Base-by-base conservation (phyloP, 2,113 vertebrate genomes). In the Ahaetulla prasina region DNA sequence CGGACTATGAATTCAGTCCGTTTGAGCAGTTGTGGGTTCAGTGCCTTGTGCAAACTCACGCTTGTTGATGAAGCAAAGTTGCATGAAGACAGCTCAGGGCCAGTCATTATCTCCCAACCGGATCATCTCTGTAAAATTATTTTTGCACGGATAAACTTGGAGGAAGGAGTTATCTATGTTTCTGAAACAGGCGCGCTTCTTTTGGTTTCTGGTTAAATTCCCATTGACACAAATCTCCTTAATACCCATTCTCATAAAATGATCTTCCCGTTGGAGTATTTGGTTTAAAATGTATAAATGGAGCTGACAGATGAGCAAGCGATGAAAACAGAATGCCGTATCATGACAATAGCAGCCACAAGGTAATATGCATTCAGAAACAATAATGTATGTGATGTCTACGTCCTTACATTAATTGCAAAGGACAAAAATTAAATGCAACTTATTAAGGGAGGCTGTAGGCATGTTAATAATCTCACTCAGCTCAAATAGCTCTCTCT, bases 391-490 rank as follows among this genome's bases (percentile, higher is more conserved):
- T 18, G 25, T 23, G 92, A 94, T 84, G 49, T 80, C 93, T 93
- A 90, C 91, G 92, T 95, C 95, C 95, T 91, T 94, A 95, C 96
- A 94, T 89, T 94, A 96, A 94, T 94, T 92, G 88, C 74, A 94
- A 91, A 90, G 95, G 95, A 96, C 96, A 95, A 96, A 96, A 96
- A 97, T 96, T 95, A 96, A 95, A 95, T 93, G 91, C 93, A 90
- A 95, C 93, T 96, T 96, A 96, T 96, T 96, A 94, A 95, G 92
- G 84, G 25, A 57, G 86, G 45, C 54, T 60, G 53, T 3, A 45
- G 45, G n/a, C 94, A 93, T 95, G 96, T 96, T 95, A 96, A 84
- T 0, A 84, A 95, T 94, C 95, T 94, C 96, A 95, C 95, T 91
- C 94, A 95, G 94, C 95, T 96, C 96, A 95, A 95, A 86, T 1